Conservation (phyloP, 2,888 invertebrate genomes). For the Helobdella robusta region DNA sequence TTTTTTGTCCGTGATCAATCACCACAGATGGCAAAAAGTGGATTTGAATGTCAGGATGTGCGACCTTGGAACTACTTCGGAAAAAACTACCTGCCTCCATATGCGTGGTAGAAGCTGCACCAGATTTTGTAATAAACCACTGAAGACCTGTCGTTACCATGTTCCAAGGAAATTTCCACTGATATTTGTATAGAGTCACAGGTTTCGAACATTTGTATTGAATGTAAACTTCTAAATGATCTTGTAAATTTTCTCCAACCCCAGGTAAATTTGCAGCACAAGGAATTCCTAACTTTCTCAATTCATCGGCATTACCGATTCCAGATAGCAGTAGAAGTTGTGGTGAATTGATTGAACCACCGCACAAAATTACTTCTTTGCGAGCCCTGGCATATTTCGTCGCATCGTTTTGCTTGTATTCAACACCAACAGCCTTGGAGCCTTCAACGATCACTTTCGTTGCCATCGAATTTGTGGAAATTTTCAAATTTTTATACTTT, state of each 20-base stretch:
- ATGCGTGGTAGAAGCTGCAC: slow-evolving; percentile 51
- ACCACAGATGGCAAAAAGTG: slow-evolving; percentile 54
- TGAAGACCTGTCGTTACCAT: slow-evolving; percentile 52
- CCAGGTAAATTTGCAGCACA: slow-evolving; percentile 57
- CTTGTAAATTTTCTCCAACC: slow-evolving; percentile 67
- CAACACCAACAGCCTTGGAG: slow-evolving; percentile 50
- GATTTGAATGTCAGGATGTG: slow-evolving; percentile 52
- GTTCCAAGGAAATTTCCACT: slow-evolving; percentile 53
- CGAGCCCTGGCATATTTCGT: slow-evolving; percentile 53
- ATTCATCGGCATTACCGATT: slow-evolving; percentile 59
- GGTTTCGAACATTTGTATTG: slow-evolving; percentile 50
- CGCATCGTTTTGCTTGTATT: slow-evolving; percentile 42
- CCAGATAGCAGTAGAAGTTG: slow-evolving; percentile 88
- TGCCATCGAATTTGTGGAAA: slow-evolving; percentile 59
- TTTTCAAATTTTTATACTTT: slow-evolving; percentile 56
- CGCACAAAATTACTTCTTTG: slow-evolving; percentile 71
- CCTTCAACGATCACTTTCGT: slow-evolving; percentile 48
- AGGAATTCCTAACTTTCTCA: slow-evolving; percentile 54
- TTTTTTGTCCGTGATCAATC: slow-evolving; percentile 51
- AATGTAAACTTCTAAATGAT: slow-evolving; percentile 61
- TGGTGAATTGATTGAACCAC: slow-evolving; percentile 83
- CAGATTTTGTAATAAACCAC: slow-evolving; percentile 49
- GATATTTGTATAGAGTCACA: slow-evolving; percentile 51
- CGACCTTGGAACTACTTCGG: slow-evolving; percentile 42
- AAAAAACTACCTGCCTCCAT: slow-evolving; percentile 53